Percentiles rank a stretch among this genome's conserved stretches.
phyloP scores from a whole-genome alignment of 1,140 invertebrate species.

The Pinna nobilis region DNA sequence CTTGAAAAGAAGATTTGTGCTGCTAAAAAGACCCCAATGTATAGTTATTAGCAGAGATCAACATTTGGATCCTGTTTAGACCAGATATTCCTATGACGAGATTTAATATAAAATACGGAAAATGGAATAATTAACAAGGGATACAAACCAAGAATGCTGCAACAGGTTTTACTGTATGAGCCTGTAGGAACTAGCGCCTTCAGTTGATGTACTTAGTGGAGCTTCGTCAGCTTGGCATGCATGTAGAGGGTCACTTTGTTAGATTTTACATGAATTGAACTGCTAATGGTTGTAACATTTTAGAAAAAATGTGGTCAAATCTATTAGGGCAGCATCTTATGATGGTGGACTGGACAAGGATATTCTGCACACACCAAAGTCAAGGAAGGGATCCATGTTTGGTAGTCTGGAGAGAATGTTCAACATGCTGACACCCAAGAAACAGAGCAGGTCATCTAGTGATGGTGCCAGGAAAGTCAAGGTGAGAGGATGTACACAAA shows the following conservation, averaged over 20 bases:
- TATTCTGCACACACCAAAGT: conserved; percentile 75
- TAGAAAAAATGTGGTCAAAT: conserved; percentile 36
- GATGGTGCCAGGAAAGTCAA: conserved; percentile 73
- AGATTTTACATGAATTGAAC: not conserved
- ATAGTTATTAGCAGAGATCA: too few relatives aligned
- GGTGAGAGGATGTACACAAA: conserved; percentile 60
- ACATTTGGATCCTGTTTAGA: too few relatives aligned
- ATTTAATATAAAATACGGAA: too few relatives aligned
- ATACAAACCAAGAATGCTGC: too few relatives aligned
- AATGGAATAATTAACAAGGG: too few relatives aligned
- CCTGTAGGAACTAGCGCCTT: too few relatives aligned
- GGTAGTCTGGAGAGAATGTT: conserved; percentile 84
- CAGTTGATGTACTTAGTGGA: not conserved
- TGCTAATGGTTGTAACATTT: conserved; percentile 28
- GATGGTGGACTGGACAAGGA: conserved; percentile 71
- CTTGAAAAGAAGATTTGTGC: too few relatives aligned
- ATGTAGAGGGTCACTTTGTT: conserved; percentile 19
- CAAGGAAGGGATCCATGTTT: conserved; percentile 76
- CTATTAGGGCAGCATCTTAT: conserved; percentile 68
- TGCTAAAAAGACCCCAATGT: too few relatives aligned
- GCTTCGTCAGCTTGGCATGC: conserved; percentile 30
- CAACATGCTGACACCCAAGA: conserved; percentile 83
- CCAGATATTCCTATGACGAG: too few relatives aligned
- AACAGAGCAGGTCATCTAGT: conserved; percentile 71
- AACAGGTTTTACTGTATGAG: too few relatives aligned